Conservation (phyloP, 1,140 invertebrate genomes). For the Proales similis region DNA sequence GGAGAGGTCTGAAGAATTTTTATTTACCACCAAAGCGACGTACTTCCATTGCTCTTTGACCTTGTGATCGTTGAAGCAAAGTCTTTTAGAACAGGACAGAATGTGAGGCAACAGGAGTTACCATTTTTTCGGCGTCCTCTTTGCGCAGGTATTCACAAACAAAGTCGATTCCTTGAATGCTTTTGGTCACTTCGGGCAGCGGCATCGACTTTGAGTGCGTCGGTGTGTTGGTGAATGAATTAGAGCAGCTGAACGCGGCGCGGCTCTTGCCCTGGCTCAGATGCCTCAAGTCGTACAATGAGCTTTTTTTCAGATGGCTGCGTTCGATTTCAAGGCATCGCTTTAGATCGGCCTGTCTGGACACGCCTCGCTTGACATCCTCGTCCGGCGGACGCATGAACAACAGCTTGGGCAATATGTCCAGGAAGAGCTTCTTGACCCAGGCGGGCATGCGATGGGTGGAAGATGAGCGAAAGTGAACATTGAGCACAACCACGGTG, state of each 20-base stretch:
- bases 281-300: too few species aligned
- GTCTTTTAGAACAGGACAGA: background rate
- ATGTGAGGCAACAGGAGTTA: slow-evolving; percentile 24
- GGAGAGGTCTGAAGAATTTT: too few species aligned
- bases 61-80: slow-evolving; percentile 19
- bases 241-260: too few species aligned
- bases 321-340: too few species aligned
- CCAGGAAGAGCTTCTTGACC: slow-evolving; percentile 49
- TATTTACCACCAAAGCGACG: slow-evolving; percentile 56
- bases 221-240: too few species aligned
- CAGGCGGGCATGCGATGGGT: slow-evolving; percentile 52
- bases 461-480: slow-evolving; percentile 49
- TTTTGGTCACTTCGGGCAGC: slow-evolving; percentile 76
- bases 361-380: too few species aligned
- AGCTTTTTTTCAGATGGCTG: too few species aligned
- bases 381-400: slow-evolving; percentile 48
- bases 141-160: slow-evolving; percentile 95
- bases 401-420: slow-evolving; percentile 49
- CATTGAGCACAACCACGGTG: slow-evolving; percentile 51
- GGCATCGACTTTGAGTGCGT: too few species aligned
- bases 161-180: slow-evolving; percentile 83
- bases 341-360: too few species aligned
- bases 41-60: slow-evolving; percentile 41
- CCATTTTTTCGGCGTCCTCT: slow-evolving; percentile 63
- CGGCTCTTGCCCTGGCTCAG: too few species aligned